Evolutionary conservation across 1,140 invertebrate species (phyloP), one percentile per base, ranked within the genome.

Genomic region (Papilio machaon): DNA sequence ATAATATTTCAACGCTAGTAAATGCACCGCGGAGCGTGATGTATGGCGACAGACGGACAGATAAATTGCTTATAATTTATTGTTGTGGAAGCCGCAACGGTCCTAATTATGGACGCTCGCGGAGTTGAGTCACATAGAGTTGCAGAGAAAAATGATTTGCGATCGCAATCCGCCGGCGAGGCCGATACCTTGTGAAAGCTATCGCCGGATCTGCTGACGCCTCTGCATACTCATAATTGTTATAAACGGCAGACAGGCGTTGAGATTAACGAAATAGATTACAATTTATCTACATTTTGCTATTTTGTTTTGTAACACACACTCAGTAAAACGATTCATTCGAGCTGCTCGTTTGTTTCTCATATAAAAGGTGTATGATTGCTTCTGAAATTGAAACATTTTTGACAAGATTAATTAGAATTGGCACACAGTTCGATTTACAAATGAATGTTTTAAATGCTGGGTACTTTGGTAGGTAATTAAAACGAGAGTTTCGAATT

Each of bases 1-100:
- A 91, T 89, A 91, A 91, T 91, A 90, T 93, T 91, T 92, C 91
- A 92, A 84, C 89, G 87, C 86, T 87, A 86, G 88, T 88, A 86
- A 90, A 86, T 87, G 89, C 89, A 85, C 75, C 85, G 85, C 85
- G 64, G 74, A 80, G 79, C 86, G 87, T 93, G 91, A 94, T 94
- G 87, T 91, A 94, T 92, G 88, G 85, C 85, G 92, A 92, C 92
- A 92, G 89, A 91, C 88, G 82, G 92, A 94, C 92, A 91, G 90
- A 94, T 92, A 92, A 94, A 94, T 94, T 91, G 90, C 92, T 90
- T 87, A 91, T 90, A 94, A 92, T 94, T 94, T 94, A 94, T 92
- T 87, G 88, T 91, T 85, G 85, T 91, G 85, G 88, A 89, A 91
- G 87, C 89, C 82, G 89, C 85, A 80, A 80, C 80, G 81, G 67